Conservation (phyloP, 1,140 invertebrate species). For the Ceratosolen solmsi region DNA sequence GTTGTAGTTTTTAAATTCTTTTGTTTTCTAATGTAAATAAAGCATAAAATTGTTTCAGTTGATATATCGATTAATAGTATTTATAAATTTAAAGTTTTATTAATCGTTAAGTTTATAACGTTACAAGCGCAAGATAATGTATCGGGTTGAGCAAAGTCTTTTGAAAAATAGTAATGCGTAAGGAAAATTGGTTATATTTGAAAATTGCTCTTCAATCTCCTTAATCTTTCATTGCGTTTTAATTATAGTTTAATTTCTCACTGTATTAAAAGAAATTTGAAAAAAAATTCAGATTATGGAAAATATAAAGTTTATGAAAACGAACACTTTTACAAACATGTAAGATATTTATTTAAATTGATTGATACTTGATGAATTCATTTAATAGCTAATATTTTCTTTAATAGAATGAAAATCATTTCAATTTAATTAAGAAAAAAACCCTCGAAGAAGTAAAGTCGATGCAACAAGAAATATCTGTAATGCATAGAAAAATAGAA, state of each 20-base stretch:
- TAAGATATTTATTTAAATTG: neutral
- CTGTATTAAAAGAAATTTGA: neutral
- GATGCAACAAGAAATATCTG: conserved; percentile 57
- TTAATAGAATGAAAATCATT: conserved; percentile 55
- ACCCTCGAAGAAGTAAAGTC: conserved; percentile 57
- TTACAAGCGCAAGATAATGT: neutral
- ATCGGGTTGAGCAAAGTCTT: neutral
- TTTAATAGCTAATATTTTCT: neutral
- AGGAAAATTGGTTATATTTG: neutral
- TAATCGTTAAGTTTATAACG: neutral
- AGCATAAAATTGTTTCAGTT: neutral
- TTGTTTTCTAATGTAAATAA: conserved; percentile 6
- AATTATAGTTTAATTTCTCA: neutral
- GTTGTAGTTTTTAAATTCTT: conserved; percentile 14
- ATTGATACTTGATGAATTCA: neutral
- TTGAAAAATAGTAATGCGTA: neutral
- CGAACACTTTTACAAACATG: conserved; percentile 5
- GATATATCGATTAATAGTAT: neutral
- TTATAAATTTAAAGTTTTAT: neutral
- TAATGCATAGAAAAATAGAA: conserved; percentile 58
- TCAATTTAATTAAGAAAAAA: conserved; percentile 57
- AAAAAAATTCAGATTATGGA: neutral
- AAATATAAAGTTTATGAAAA: conserved; percentile 25
- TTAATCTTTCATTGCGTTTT: neutral
- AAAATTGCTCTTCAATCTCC: neutral